These are phyloP conservation scores for Rhinolophus ferrumequinum DNA, from an alignment of 2,113 vertebrate genomes.

Conservation along the genomic window DNA sequence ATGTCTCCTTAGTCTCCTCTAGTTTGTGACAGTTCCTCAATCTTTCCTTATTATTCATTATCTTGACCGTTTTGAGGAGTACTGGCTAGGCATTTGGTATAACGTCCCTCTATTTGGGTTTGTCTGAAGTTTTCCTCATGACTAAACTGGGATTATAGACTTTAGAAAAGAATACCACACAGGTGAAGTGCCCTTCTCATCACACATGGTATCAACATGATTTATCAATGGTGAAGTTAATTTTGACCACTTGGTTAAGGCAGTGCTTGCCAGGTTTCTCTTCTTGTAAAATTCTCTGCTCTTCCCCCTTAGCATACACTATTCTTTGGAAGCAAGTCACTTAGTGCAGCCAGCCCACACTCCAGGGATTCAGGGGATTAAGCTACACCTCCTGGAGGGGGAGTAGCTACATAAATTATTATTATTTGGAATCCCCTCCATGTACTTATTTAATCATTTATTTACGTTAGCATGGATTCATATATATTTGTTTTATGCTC, in stretches of 20 bases:
- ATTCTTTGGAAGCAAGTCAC: not conserved
- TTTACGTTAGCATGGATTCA: not conserved
- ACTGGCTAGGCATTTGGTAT: not conserved
- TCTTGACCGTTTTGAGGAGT: not conserved
- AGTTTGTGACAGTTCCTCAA: not conserved
- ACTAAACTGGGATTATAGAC: rapidly evolving
- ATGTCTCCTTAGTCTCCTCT: not conserved
- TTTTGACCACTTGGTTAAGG: not conserved
- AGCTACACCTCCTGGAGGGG: not conserved
- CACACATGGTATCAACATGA: not conserved
- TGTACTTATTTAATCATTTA: not conserved
- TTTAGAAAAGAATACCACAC: not conserved
- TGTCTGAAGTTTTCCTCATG: not conserved
- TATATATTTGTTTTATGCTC: not conserved
- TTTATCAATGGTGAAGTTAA: not conserved
- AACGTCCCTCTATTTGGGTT: not conserved
- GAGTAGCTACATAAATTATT: not conserved
- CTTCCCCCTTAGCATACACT: not conserved
- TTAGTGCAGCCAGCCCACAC: not conserved
- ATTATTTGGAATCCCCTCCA: not conserved
- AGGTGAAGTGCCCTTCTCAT: not conserved
- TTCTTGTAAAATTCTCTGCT: not conserved
- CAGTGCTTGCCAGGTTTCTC: not conserved
- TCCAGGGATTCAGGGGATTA: not conserved
- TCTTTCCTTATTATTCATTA: not conserved